These are phyloP conservation scores for Ophion ventricosus DNA, from an alignment of 2,888 invertebrate genomes.

Conservation along the genomic window DNA sequence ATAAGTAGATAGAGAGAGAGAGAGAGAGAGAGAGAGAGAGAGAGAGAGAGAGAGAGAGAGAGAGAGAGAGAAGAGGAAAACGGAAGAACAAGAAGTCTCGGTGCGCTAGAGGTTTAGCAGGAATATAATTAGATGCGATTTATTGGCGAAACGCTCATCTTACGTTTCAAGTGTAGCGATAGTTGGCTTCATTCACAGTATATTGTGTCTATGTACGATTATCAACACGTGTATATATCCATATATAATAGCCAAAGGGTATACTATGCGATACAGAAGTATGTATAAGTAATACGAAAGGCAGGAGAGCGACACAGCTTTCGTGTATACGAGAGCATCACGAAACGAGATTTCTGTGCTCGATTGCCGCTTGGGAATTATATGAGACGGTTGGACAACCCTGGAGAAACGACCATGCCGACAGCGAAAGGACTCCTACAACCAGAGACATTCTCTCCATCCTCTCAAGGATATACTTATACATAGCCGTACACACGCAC, in stretches of 20 bases:
- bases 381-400: constrained; percentile 64
- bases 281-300: constrained; percentile 42
- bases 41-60: neutral
- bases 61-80: neutral
- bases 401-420: constrained; percentile 54
- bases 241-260: neutral
- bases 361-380: constrained; percentile 64
- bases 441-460: constrained; percentile 23
- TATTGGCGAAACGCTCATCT: constrained; percentile 60
- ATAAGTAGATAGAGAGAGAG: too few species aligned
- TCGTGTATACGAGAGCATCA: constrained; percentile 24
- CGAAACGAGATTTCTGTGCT: constrained; percentile 64
- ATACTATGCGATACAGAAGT: neutral
- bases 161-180: constrained; percentile 45
- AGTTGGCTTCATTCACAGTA: constrained; percentile 12
- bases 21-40: too few species aligned
- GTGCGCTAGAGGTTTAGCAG: constrained; percentile 24
- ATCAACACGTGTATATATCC: constrained; percentile 4
- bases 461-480: neutral
- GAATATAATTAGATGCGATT: constrained; percentile 63
- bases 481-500: neutral
- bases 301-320: constrained; percentile 30
- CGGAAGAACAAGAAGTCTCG: constrained; percentile 12
- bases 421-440: constrained; percentile 38
- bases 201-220: neutral